Conservation (phyloP, 92 coral and sea anemone genomes). For the Pocillopora meandrina region DNA sequence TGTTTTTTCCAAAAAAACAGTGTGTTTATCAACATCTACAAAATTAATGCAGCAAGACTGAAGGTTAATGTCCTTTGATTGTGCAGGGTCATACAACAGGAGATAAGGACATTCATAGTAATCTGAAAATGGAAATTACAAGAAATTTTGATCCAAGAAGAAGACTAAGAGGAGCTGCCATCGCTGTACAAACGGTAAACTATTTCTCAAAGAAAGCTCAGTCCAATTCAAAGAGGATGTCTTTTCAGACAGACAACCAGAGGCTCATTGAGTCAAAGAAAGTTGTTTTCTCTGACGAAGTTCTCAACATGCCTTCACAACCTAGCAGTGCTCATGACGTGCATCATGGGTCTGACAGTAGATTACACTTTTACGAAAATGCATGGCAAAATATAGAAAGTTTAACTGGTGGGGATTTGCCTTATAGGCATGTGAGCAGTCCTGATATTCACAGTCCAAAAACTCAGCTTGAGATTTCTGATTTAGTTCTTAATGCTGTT, state of each 20-base stretch:
- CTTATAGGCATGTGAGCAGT: constrained; percentile 70
- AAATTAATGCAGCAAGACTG: background rate
- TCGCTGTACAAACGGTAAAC: constrained; percentile 95
- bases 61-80: background rate
- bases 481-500: constrained; percentile 35
- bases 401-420: constrained; percentile 45
- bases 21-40: background rate
- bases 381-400: constrained; percentile 36
- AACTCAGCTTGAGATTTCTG: constrained; percentile 4
- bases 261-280: constrained; percentile 31
- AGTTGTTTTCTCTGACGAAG: constrained; percentile 52
- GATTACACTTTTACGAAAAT: constrained; percentile 22
- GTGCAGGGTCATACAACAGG: constrained; percentile 89
- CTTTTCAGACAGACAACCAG: constrained; percentile 24
- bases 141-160: constrained; percentile 91
- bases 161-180: constrained; percentile 81
- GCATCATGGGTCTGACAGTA: constrained; percentile 37
- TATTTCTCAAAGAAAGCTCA: constrained; percentile 57
- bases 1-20: background rate
- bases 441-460: constrained; percentile 80
- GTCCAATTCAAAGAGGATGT: constrained; percentile 20
- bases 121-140: constrained; percentile 79
- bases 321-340: constrained; percentile 3
- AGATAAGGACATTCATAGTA: constrained; percentile 85
- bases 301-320: constrained; percentile 40